These are phyloP conservation scores for Chaetophractus vellerosus DNA, from an alignment of 2,797 vertebrate species.

Conservation along the genomic window DNA sequence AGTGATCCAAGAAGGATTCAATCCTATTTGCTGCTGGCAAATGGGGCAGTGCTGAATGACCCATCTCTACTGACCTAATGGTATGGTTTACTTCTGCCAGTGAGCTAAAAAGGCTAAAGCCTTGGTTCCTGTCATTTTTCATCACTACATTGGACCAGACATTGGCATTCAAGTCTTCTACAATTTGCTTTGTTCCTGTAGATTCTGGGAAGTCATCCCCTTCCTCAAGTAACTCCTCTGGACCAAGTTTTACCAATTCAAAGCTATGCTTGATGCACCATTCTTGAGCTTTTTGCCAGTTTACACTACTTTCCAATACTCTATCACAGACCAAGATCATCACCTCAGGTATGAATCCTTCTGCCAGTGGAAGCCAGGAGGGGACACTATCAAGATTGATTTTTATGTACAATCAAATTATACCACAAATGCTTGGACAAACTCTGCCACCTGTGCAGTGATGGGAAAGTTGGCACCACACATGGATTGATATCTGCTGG, in stretches of 20 bases:
- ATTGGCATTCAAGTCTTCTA: slow-evolving; percentile 98
- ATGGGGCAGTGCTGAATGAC: slow-evolving; percentile 82
- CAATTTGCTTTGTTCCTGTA: slow-evolving; percentile 96
- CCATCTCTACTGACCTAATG: slow-evolving; percentile 86
- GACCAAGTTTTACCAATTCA: slow-evolving; percentile 97
- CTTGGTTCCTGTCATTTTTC: slow-evolving; percentile 96
- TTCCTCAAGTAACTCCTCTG: slow-evolving; percentile 97
- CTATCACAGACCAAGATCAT: slow-evolving; percentile 97
- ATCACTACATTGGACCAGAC: slow-evolving; percentile 98
- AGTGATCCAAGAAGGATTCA: slow-evolving; percentile 82
- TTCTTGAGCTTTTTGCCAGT: slow-evolving; percentile 96
- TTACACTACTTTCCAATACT: slow-evolving; percentile 95
- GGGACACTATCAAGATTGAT: slow-evolving; percentile 94
- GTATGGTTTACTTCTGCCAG: slow-evolving; percentile 93
- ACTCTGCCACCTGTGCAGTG: slow-evolving; percentile 94
- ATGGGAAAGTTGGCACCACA: slow-evolving; percentile 93
- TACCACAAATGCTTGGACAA: slow-evolving; percentile 96
- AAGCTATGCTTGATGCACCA: slow-evolving; percentile 98
- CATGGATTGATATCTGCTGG: slow-evolving; percentile 96
- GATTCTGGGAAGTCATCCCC: slow-evolving; percentile 99
- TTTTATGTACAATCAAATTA: slow-evolving; percentile 96
- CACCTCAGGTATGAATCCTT: slow-evolving; percentile 96
- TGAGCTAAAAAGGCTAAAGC: slow-evolving; percentile 96
- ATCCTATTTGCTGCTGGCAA: slow-evolving; percentile 86
- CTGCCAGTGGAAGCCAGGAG: slow-evolving; percentile 95